These are phyloP conservation scores for Protophormia terraenovae DNA, from an alignment of 2,888 invertebrate genomes.

Conservation along the genomic window DNA sequence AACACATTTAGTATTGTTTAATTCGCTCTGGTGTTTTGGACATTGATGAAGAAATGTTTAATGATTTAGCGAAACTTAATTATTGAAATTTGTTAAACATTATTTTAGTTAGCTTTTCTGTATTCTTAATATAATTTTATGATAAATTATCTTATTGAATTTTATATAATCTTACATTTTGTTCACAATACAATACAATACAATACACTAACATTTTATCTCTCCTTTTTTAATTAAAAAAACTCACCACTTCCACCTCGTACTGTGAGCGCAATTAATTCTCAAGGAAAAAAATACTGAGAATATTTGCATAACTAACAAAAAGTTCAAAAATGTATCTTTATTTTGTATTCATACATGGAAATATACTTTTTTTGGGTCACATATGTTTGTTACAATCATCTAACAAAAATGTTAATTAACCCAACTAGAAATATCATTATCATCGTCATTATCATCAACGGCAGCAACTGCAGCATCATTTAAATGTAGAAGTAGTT, in stretches of 20 bases:
- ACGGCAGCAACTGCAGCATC: neutral
- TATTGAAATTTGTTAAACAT: too few relatives aligned
- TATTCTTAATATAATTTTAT: too few relatives aligned
- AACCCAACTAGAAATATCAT: slow-evolving; percentile 63
- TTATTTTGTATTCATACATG: slow-evolving; percentile 26
- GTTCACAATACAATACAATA: too few relatives aligned
- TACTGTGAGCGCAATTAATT: slow-evolving; percentile 15
- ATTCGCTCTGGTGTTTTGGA: too few relatives aligned
- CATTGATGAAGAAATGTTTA: too few relatives aligned
- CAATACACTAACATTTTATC: slow-evolving; percentile 23
- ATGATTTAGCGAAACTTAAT: too few relatives aligned
- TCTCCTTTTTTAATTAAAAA: neutral
- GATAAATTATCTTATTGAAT: too few relatives aligned
- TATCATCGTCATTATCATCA: slow-evolving; percentile 45
- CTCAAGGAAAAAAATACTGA: slow-evolving; percentile 8
- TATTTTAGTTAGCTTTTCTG: too few relatives aligned
- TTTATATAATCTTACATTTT: too few relatives aligned
- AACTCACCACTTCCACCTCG: slow-evolving; percentile 32
- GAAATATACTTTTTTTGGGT: slow-evolving; percentile 59
- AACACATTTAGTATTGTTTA: too few relatives aligned
- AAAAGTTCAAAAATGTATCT: slow-evolving; percentile 16
- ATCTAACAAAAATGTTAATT: slow-evolving; percentile 66
- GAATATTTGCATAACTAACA: neutral
- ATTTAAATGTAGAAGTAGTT: neutral
- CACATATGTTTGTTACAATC: slow-evolving; percentile 62